Evolutionary conservation across 2,113 vertebrate species (phyloP), one percentile per base, ranked within the genome.

Genomic region (Neotoma lepida): DNA sequence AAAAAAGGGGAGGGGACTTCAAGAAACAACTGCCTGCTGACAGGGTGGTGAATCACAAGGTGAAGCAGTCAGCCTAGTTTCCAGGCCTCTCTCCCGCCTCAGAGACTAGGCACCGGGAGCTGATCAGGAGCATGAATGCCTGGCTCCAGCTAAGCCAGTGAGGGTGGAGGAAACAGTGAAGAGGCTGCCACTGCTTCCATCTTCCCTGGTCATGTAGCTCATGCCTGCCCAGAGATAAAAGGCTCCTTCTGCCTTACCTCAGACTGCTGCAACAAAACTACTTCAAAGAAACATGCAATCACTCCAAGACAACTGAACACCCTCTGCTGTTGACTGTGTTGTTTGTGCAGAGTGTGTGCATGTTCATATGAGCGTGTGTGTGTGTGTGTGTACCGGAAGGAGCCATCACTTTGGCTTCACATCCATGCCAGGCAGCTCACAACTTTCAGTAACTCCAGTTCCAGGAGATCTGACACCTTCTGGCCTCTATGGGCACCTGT

Each of bases 161-260:
- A 28, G 13, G 0, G 54, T 6, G 17, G 58, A 64, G 15, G 10
- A 14, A 49, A 87, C 61, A 26, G 35, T 28, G 22, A 91, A 54
- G 33, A 44, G 51, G 28, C 49, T 24, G 39, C 66, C 30, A 22
- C 20, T 51, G 49, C 81, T 89, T 41, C 86, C n/a, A 18, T 51
- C 24, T 6, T 49, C 89, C 66, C 33, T 71, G 61, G 33, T 70
- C 74, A 61, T 10, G 90, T 76, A 46, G 86, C 22, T 90, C 8
- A 8, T 44, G 86, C 80, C 91, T 96, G 15, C 41, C 80, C 84
- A 81, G 77, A 92, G 82, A 89, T 80, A n/a, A 70, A 93, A 88
- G n/a, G 78, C 15, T 64, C 28, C 54, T 61, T 58, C 61, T 94
- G 35, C 70, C 63, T 93, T 95, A 88, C 64, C 76, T 93, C 44